Conservation (phyloP, 2,797 vertebrate species). For the Myoxocephalus aenaeus region DNA sequence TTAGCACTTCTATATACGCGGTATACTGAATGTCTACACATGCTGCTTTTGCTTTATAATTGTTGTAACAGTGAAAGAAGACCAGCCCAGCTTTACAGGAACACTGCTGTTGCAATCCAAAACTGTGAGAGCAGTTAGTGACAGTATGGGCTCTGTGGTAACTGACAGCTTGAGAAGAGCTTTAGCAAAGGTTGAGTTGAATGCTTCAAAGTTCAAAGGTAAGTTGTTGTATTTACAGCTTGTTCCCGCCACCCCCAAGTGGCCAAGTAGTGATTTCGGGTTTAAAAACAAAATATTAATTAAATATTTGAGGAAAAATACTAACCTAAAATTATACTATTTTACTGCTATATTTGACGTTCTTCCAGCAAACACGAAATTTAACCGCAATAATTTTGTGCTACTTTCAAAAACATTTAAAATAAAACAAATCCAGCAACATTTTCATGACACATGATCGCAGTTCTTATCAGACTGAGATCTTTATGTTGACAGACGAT, state of each 20-base stretch:
- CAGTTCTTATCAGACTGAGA: background rate
- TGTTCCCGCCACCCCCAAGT: background rate
- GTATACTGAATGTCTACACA: background rate
- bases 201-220: background rate
- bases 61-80: too few species aligned
- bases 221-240: background rate
- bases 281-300: background rate
- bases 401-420: background rate
- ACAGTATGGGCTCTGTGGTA: background rate
- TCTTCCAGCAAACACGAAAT: background rate
- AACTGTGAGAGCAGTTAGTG: background rate
- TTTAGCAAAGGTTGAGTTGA: background rate
- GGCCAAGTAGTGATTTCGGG: background rate
- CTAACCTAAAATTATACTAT: too few species aligned
- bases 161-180: background rate
- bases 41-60: too few species aligned
- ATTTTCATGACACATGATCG: background rate
- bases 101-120: too few species aligned
- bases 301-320: too few species aligned
- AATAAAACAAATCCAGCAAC: background rate
- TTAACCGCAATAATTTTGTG: background rate
- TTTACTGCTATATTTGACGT: background rate
- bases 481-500: slow-evolving; percentile 46
- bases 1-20: background rate
- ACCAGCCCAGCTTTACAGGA: too few species aligned